Evolutionary conservation across 2,797 vertebrate species (phyloP), one percentile per base, ranked within the genome.

Genomic region (Tokudaia muenninki): DNA sequence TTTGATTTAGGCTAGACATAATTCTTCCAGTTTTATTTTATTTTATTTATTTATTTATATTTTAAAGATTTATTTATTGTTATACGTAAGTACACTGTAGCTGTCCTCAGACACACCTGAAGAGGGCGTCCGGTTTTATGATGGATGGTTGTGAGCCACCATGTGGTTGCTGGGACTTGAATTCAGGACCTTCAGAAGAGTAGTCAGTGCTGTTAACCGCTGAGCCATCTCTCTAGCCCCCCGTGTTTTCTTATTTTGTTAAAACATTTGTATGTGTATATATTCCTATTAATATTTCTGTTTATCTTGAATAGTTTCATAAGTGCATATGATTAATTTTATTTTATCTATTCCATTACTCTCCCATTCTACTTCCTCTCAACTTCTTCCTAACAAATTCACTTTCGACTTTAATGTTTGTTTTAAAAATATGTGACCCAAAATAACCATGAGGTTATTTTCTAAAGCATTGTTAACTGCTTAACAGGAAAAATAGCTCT

Each of bases 171-270:
- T 52, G 52, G 52, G 52, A 52, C 13, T 52, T 52, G 52, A 52
- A 52, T 12, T 52, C 1, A 52, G 52, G 52, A 52, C 52, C 52
- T 52, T 52, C 52, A 52, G 52, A 52, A 52, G 52, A 52, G 52
- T 12, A 52, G 9, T 52, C 11, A 13, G 52, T 52, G 12, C 12
- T 52, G 12, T 52, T 52, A 52, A 52, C 52, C 11, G 12, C 52
- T 52, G 52, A 52, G 52, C 52, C 52, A 52, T 52, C 52, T 52
- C 52, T 52, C 11, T 52, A 52, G 52, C 52, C 52, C 12, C 52
- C 52, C 52, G 12, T 41, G 31, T 21, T 14, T 84, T 92, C 83
- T 92, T 90, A 90, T 91, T 63, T 82, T 95, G 72, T 84, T 93
- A 77, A 95, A 14, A 90, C 57, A 24, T 63, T 79, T 79, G 31